A percentile compares a stretch with the other conserved stretches of the same genome.
These are phyloP conservation scores for Forbesichthys papilliferus DNA, from an alignment of 2,113 vertebrate species.

Conservation along the genomic window DNA sequence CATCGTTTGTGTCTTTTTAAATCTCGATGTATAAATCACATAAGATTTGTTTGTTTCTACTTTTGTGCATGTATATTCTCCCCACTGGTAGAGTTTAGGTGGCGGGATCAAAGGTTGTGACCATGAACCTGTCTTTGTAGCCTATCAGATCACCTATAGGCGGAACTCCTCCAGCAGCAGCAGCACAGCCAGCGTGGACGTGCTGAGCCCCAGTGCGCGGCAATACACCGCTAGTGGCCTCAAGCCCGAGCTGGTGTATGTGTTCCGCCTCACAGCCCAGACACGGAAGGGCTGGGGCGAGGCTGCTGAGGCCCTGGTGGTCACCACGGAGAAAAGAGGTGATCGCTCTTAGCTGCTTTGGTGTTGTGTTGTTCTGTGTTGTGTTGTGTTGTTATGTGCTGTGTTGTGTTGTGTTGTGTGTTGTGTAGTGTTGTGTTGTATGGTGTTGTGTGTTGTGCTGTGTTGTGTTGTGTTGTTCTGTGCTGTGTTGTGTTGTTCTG, in stretches of 20 bases:
- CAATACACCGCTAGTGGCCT: conserved; percentile 89
- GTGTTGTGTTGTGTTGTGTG: neutral
- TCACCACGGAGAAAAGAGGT: conserved; percentile 98
- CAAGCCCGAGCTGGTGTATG: conserved; percentile 87
- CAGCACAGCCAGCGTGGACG: conserved; percentile 81
- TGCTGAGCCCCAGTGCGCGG: conserved; percentile 86
- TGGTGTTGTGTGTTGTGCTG: no score
- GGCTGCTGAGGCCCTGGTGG: conserved; percentile 90
- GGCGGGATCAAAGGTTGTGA: no score
- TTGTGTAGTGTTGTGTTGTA: neutral
- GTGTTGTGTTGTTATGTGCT: no score
- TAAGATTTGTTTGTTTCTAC: no score
- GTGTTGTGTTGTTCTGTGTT: no score
- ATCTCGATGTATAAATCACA: no score
- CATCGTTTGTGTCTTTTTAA: no score
- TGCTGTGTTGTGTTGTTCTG: no score
- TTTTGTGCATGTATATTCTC: no score
- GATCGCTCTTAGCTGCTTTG: conserved; percentile 10
- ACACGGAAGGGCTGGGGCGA: conserved; percentile 98
- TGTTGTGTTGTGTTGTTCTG: no score
- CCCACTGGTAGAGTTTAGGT: no score
- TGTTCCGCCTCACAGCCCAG: conserved; percentile 92
- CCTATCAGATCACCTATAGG: conserved; percentile 92
- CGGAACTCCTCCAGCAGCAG: conserved; percentile 85
- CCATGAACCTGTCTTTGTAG: conserved; percentile 59